These are phyloP conservation scores for Agonopterix alstromeriana DNA, from an alignment of 2,888 invertebrate species.

Conservation along the genomic window DNA sequence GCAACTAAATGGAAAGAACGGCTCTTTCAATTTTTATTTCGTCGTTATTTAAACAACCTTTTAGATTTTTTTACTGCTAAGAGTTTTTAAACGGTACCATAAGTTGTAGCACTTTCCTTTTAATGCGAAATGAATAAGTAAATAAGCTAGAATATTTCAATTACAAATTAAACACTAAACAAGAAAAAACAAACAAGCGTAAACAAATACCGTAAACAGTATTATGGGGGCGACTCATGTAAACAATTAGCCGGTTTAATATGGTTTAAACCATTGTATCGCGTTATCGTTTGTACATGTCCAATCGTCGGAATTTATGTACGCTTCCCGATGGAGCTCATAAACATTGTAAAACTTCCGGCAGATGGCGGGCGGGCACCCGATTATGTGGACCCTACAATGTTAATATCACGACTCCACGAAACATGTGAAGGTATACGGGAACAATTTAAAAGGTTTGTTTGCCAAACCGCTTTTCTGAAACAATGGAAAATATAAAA, in stretches of 20 bases:
- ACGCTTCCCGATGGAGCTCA: constrained; percentile 66
- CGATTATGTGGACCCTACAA: constrained; percentile 49
- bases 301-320: constrained; percentile 64
- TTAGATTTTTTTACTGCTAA: too few species aligned
- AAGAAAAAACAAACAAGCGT: too few species aligned
- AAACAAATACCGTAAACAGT: too few species aligned
- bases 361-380: constrained; percentile 56
- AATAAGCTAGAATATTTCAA: too few species aligned
- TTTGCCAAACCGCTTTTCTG: constrained; percentile 41
- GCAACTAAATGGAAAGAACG: constrained; percentile 1
- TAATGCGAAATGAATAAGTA: too few species aligned
- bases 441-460: constrained; percentile 38
- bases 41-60: too few species aligned
- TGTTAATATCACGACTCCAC: constrained; percentile 19
- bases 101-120: too few species aligned
- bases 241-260: constrained; percentile 44
- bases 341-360: constrained; percentile 74
- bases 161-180: too few species aligned
- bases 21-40: too few species aligned
- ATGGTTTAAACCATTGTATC: constrained; percentile 44
- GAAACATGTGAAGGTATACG: constrained; percentile 33
- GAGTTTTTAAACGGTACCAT: too few species aligned
- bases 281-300: constrained; percentile 49
- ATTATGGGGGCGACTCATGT: not conserved
- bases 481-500: constrained; percentile 19